Evolutionary conservation across 2,888 invertebrate genomes (phyloP).

Genomic region (Dastarcus helophoroides): DNA sequence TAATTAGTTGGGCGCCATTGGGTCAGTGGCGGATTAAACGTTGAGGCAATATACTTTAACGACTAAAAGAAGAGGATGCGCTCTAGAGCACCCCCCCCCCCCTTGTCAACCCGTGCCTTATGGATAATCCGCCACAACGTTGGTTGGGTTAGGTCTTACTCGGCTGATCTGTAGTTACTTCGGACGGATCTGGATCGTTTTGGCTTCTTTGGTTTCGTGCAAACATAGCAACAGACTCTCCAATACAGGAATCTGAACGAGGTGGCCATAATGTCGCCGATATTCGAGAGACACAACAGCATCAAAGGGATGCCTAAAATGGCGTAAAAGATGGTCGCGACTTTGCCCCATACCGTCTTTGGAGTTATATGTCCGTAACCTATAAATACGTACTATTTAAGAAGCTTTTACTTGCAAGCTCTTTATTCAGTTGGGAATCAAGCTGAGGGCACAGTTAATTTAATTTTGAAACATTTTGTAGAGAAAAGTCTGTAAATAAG

Average conservation of each 20-base stretch:
- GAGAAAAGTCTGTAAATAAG: no score
- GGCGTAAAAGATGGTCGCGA: slow-evolving; percentile 91
- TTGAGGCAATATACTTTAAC: no score
- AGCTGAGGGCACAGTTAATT: no score
- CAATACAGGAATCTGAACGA: slow-evolving; percentile 90
- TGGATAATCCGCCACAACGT: no score
- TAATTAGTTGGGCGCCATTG: not conserved
- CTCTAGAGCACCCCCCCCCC: no score
- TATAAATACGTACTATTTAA: slow-evolving; percentile 38
- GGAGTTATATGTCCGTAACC: slow-evolving; percentile 94
- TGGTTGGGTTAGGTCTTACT: slow-evolving; percentile 10
- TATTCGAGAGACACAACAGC: slow-evolving; percentile 87
- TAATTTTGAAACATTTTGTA: no score
- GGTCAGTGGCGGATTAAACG: no score
- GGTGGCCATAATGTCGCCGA: slow-evolving; percentile 88
- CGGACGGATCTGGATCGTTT: slow-evolving; percentile 35
- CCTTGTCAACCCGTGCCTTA: no score
- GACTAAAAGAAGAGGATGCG: no score
- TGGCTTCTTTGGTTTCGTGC: slow-evolving; percentile 61
- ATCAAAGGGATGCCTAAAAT: slow-evolving; percentile 91
- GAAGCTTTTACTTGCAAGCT: no score
- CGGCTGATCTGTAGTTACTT: slow-evolving; percentile 13
- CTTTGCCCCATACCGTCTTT: slow-evolving; percentile 86
- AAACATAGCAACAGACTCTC: slow-evolving; percentile 84
- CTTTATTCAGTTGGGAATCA: no score